Evolutionary conservation across 92 coral and sea anemone species (phyloP), one percentile per base, ranked within the genome.

Genomic region (Phenganax subtilis): DNA sequence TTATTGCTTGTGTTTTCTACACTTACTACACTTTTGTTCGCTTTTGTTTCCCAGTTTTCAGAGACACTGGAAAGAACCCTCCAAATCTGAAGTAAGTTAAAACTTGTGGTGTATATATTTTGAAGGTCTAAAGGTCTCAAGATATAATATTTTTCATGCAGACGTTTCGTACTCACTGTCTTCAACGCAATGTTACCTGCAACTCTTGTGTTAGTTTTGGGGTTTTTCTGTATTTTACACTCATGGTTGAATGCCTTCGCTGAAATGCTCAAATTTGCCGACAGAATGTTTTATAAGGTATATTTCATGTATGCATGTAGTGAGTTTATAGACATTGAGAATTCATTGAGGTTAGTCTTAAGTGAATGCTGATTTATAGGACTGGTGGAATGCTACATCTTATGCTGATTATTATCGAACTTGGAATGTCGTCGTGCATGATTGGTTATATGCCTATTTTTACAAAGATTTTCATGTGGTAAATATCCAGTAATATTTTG

Each of bases 231-330:
- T 67, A 83, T 96, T 55, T 91, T 96, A 64, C 99, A 96, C 71
- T 96, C 99, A 12, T 96, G 99, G 99, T 73, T 96, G 66, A 96
- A 96, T 70, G 97, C 99, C 6, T 96, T 93, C 80, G 99, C 99
- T 67, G 99, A 96, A 87, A 96, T 96, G 99, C 86, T 93, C 55
- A 86, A 93, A 63, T 96, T 96, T 89, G 97, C 99, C 17, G 99
- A 96, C 86, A 73, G 99, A 80, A 92, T 92, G 99, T 96, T 96
- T 78, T 96, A 96, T 89, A 90, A 89, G 92, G 99, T 96, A 76
- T 63, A 71, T 55, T 51, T 20, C 28, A 54, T 54, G n/a, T 55
- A 60, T 59, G 11, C 14, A 47, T 60, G 20, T 16, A 8, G 63
- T 16, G 16, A 31, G 6, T 74, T 16, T 30, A 20, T 20, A 17